Evolutionary conservation across 1,140 invertebrate species (phyloP).

Genomic region (Linepithema humile): DNA sequence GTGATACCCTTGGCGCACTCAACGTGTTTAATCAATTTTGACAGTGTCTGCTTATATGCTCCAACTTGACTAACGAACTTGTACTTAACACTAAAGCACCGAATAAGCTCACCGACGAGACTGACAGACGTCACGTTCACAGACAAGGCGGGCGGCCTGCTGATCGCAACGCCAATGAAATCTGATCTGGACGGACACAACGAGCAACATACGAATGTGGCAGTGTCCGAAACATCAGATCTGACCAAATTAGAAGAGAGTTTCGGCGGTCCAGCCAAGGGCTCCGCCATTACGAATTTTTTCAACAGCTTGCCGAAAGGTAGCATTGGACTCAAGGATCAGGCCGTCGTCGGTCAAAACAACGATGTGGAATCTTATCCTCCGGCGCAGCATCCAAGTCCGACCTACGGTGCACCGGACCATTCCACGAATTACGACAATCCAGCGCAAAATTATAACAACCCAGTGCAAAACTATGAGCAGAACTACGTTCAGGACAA

Average conservation of each 20-base stretch:
- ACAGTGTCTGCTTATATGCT: constrained; percentile 1
- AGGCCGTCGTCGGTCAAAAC: constrained; percentile 19
- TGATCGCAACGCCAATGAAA: constrained; percentile 71
- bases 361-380: neutral
- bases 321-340: constrained; percentile 8
- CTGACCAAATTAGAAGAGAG: constrained; percentile 68
- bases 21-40: constrained; percentile 12
- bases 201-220: constrained; percentile 39
- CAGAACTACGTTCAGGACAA: constrained; percentile 15
- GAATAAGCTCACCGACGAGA: constrained; percentile 54
- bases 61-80: constrained; percentile 44
- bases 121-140: constrained; percentile 81
- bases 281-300: constrained; percentile 8
- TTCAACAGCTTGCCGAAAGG: constrained; percentile 52
- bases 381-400: neutral
- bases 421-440: neutral
- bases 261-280: constrained; percentile 72
- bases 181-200: constrained; percentile 44
- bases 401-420: constrained; percentile 13
- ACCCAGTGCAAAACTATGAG: neutral
- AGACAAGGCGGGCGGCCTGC: constrained; percentile 75
- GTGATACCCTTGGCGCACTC: neutral
- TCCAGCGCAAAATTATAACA: neutral
- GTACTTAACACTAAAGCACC: constrained; percentile 10
- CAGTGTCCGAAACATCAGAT: neutral